Evolutionary conservation across 2,797 vertebrate genomes (phyloP).

Genomic region (Ctenopoma kingsleyae): DNA sequence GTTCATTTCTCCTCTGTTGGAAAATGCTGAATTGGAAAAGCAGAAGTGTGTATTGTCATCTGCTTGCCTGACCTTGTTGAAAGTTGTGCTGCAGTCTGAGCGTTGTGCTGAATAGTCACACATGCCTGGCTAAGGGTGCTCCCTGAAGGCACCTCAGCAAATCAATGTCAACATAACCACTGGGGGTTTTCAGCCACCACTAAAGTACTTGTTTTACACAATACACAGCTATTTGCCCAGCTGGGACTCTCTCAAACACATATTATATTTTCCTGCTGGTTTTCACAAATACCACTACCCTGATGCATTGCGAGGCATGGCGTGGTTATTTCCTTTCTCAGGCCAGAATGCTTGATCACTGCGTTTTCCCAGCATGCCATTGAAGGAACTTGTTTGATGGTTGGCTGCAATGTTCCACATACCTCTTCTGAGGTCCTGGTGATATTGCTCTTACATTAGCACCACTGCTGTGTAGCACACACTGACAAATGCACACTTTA

Average conservation of each 20-base stretch:
- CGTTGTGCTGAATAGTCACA: conserved; percentile 58
- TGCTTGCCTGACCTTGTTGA: conserved; percentile 29
- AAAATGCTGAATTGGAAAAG: conserved; percentile 35
- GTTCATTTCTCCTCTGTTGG: conserved; percentile 8
- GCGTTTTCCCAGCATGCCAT: conserved; percentile 50
- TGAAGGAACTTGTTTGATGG: conserved; percentile 33
- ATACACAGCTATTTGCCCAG: conserved; percentile 51
- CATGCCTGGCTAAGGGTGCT: conserved; percentile 50
- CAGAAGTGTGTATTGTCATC: conserved; percentile 20
- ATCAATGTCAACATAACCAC: conserved; percentile 68
- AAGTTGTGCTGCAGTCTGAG: conserved; percentile 36
- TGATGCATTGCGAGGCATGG: conserved; percentile 29
- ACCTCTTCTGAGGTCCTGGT: conserved; percentile 18
- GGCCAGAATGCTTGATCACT: conserved; percentile 39
- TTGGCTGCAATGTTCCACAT: conserved; percentile 26
- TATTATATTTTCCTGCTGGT: conserved; percentile 50
- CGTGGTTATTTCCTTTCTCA: conserved; percentile 37
- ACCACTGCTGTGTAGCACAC: conserved; percentile 3
- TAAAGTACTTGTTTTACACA: conserved; percentile 56
- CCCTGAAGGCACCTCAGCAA: conserved; percentile 56
- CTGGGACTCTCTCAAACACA: conserved; percentile 54
- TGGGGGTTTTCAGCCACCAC: conserved; percentile 28
- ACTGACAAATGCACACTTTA: neutral
- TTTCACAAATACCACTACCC: conserved; percentile 38
- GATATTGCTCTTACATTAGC: conserved; percentile 39